Base-by-base conservation (phyloP, 2,888 invertebrate species). In the Dryococelus australis region DNA sequence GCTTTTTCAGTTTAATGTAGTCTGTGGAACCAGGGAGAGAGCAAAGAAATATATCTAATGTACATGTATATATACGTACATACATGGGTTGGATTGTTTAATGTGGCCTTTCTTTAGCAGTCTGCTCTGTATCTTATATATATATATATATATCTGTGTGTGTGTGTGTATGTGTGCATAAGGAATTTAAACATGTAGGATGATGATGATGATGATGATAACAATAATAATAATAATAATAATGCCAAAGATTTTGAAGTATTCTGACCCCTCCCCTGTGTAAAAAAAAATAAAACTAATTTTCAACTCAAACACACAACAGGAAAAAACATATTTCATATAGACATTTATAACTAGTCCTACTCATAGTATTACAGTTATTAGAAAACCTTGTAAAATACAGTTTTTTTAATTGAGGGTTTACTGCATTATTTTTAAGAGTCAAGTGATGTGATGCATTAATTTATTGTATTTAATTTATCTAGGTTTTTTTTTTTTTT, bases 371-470 rank as follows among this genome's bases (percentile, higher is more conserved):
- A 65, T 65, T 65, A 65, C 20, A 20, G 24, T 24, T 65, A 65
- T 3, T 65, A 65, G 65, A 65, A 65, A 65, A 65, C 65, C 65
- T 65, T 65, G 65, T n/a, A 65, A 8, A 65, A 16, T 65, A 65
- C 65, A 65, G 20, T 51, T 20, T 51, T 51, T n/a, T 65, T n/a
- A 65, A 65, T 65, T 65, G 65, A 12, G 65, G 65, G 65, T 0
- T 65, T 65, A 65, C 20, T 65, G n/a, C 65, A 65, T 65, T 65
- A 65, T 9, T n/a, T 65, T 65, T 65, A 65, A 65, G n/a, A n/a
- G n/a, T 65, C 65, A 65, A 65, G 65, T 65, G n/a, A 65, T 65
- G 65, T 65, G 65, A 65, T 65, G 65, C 24, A 65, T 65, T 65
- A 65, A 65, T 65, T 65, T 65, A 65, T 65, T 65, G 65, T 65